A percentile compares a stretch with the other conserved stretches of the same genome.
Conservation (phyloP, 2,113 vertebrate species). For the Paramormyrops kingsleyae region DNA sequence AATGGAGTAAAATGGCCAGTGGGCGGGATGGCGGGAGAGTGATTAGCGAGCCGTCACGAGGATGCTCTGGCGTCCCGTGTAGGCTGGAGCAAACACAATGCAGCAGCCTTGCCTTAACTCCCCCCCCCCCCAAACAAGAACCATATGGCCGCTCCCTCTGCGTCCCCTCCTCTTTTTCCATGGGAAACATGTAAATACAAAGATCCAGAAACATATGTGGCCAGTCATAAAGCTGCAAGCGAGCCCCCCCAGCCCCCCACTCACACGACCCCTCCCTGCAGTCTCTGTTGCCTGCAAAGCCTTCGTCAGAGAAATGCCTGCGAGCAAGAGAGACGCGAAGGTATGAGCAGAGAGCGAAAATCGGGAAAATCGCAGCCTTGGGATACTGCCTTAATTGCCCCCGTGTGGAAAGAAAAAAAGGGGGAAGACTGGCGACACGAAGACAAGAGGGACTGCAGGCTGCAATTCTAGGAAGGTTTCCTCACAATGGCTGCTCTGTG, state of each 20-base stretch:
- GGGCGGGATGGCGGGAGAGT: constrained; percentile 27
- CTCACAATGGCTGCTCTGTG: constrained; percentile 37
- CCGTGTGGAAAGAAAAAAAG: constrained; percentile 42
- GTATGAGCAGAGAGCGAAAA: constrained; percentile 40
- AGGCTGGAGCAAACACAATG: constrained; percentile 28
- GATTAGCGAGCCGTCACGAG: constrained; percentile 35
- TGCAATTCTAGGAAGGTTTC: constrained; percentile 34
- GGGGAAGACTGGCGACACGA: constrained; percentile 40
- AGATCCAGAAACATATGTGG: constrained; percentile 65
- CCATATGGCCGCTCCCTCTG: constrained; percentile 42
- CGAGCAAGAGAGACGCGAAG: constrained; percentile 43
- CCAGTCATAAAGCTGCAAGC: constrained; percentile 61
- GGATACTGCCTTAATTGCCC: constrained; percentile 48
- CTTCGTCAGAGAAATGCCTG: constrained; percentile 46
- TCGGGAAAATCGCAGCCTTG: constrained; percentile 41
- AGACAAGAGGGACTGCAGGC: constrained; percentile 30
- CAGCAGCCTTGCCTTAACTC: constrained; percentile 25
- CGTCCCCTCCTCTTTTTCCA: constrained; percentile 52
- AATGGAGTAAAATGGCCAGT: not conserved
- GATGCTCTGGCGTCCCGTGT: constrained; percentile 29
- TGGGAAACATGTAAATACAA: constrained; percentile 69
- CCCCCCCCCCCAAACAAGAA: constrained; percentile 45
- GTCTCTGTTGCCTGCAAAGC: constrained; percentile 41
- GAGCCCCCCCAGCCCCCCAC: constrained; percentile 6
- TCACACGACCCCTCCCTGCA: constrained; percentile 13